Conservation (phyloP, 64 coral and sea anemone species). For the Orbicella faveolata region DNA sequence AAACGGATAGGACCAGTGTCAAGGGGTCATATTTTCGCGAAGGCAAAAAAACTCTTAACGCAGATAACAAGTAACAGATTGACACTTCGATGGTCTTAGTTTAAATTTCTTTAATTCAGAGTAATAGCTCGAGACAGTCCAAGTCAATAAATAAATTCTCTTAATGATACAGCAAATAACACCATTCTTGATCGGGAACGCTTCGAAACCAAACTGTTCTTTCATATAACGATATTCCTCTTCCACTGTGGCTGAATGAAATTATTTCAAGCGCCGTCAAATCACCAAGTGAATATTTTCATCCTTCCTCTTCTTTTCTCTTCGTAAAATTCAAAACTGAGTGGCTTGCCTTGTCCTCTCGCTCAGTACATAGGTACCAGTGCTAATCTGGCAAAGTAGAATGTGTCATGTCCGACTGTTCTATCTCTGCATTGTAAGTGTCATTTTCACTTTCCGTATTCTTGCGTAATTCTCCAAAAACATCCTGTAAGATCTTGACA, state of each 20-base stretch:
- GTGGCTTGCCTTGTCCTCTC: background rate
- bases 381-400: background rate
- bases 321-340: background rate
- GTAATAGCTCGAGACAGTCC: background rate
- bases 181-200: background rate
- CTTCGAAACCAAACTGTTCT: background rate
- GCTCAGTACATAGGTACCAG: background rate
- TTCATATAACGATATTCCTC: background rate
- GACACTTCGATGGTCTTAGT: background rate
- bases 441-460: background rate
- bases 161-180: background rate
- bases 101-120: background rate
- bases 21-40: too few relatives aligned
- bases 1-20: too few relatives aligned
- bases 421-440: background rate
- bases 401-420: background rate
- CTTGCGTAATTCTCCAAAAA: background rate
- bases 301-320: background rate
- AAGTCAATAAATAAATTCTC: background rate
- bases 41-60: background rate
- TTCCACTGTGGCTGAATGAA: background rate
- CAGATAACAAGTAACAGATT: background rate
- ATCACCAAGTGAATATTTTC: background rate
- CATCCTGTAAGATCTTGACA: conserved; percentile 14
- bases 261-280: too few relatives aligned